A percentile compares a stretch with the other conserved stretches of the same genome.
Conservation (phyloP, 2,888 invertebrate genomes). For the Boloria selene region DNA sequence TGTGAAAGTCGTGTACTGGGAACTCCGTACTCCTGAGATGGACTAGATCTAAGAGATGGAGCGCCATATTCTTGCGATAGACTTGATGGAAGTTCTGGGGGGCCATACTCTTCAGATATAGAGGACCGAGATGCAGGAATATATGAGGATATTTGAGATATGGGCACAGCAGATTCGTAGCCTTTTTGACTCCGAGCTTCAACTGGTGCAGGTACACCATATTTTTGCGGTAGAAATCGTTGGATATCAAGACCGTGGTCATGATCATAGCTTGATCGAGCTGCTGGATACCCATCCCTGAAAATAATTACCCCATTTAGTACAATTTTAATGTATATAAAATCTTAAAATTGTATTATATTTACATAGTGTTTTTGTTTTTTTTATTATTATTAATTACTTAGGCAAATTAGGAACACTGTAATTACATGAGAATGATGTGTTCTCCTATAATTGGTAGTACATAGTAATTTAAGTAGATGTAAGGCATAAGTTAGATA, state of each 20-base stretch:
- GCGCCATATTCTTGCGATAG: conserved; percentile 43
- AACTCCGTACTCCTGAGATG: conserved; percentile 50
- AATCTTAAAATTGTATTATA: no score
- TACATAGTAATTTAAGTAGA: no score
- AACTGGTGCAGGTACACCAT: conserved; percentile 46
- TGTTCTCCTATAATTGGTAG: no score
- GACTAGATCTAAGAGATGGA: conserved; percentile 37
- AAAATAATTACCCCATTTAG: conserved; percentile 31
- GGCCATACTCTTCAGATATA: conserved; percentile 46
- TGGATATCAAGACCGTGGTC: conserved; percentile 40
- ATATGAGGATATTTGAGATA: conserved; percentile 29
- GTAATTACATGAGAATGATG: no score
- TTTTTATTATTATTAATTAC: no score
- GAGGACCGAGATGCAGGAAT: conserved; percentile 33
- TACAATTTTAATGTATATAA: no score
- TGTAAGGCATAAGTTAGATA: no score
- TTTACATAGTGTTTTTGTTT: no score
- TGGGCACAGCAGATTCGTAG: conserved; percentile 14
- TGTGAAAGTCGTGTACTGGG: conserved; percentile 46
- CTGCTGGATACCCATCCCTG: conserved; percentile 61
- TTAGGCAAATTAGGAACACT: no score
- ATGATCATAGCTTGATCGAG: conserved; percentile 49
- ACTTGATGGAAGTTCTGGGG: conserved; percentile 43
- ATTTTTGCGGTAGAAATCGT: conserved; percentile 49
- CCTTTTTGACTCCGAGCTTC: conserved; percentile 33